Evolutionary conservation across 2,888 invertebrate species (phyloP).

Genomic region (Eilema sororculum): DNA sequence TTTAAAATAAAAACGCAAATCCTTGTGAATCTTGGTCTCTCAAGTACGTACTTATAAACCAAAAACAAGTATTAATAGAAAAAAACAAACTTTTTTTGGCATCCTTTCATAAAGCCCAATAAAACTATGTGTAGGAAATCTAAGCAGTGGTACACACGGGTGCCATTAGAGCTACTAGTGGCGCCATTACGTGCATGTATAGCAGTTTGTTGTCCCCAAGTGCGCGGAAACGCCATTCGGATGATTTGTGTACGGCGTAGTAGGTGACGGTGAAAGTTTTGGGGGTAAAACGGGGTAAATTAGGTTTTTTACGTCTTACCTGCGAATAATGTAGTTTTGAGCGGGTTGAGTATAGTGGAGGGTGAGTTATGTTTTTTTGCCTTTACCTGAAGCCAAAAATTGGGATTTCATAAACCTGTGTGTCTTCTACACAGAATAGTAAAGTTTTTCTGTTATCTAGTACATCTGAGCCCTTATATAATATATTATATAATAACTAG

Average conservation of each 20-base stretch:
- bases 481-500: no score
- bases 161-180: slow-evolving; percentile 63
- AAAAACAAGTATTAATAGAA: no score
- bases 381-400: no score
- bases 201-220: slow-evolving; percentile 66
- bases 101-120: slow-evolving; percentile 43
- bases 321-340: background rate
- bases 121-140: slow-evolving; percentile 47
- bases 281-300: slow-evolving; percentile 10
- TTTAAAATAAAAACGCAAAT: no score
- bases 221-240: slow-evolving; percentile 58
- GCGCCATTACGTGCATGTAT: slow-evolving; percentile 60
- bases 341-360: background rate
- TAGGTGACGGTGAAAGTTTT: slow-evolving; percentile 15
- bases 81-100: slow-evolving; percentile 13
- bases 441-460: no score
- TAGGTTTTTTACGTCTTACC: background rate
- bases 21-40: no score
- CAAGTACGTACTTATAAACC: no score
- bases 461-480: no score
- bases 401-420: no score
- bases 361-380: background rate
- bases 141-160: slow-evolving; percentile 56
- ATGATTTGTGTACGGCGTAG: slow-evolving; percentile 56
- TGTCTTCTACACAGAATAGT: no score